Evolutionary conservation across 2,113 vertebrate species (phyloP).

Genomic region (Nothoprocta pentlandii): DNA sequence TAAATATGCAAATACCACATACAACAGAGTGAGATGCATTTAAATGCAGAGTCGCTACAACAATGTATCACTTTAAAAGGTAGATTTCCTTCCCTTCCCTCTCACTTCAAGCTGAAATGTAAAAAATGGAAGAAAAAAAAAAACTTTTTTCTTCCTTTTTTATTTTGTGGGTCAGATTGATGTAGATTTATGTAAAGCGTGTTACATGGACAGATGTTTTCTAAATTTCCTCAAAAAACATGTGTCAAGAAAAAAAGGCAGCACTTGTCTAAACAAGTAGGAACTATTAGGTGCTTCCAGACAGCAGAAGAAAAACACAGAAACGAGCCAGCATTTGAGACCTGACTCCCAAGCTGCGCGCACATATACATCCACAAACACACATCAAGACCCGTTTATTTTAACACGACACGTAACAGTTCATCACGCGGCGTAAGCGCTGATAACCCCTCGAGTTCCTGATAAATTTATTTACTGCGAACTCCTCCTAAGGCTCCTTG

Average conservation of each 20-base stretch:
- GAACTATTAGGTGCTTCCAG: not conserved
- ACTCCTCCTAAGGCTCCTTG: not conserved
- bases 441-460: slow-evolving; percentile 10
- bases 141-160: too few species aligned
- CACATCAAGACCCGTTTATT: slow-evolving; percentile 3
- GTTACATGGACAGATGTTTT: not conserved
- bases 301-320: not conserved
- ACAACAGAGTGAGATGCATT: slow-evolving; percentile 69
- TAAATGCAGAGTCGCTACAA: slow-evolving; percentile 48
- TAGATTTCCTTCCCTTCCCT: slow-evolving; percentile 39
- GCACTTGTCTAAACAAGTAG: not conserved
- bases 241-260: not conserved
- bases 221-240: not conserved
- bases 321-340: not conserved
- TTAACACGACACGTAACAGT: slow-evolving; percentile 4
- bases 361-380: not conserved
- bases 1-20: slow-evolving; percentile 78
- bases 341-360: not conserved
- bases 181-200: not conserved
- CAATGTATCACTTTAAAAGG: slow-evolving; percentile 59
- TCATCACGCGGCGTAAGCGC: not conserved
- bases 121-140: not conserved
- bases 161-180: not conserved
- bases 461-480: not conserved
- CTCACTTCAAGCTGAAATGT: slow-evolving; percentile 26